These are phyloP conservation scores for Geotrupes spiniger DNA, from an alignment of 2,888 invertebrate species.

Conservation along the genomic window DNA sequence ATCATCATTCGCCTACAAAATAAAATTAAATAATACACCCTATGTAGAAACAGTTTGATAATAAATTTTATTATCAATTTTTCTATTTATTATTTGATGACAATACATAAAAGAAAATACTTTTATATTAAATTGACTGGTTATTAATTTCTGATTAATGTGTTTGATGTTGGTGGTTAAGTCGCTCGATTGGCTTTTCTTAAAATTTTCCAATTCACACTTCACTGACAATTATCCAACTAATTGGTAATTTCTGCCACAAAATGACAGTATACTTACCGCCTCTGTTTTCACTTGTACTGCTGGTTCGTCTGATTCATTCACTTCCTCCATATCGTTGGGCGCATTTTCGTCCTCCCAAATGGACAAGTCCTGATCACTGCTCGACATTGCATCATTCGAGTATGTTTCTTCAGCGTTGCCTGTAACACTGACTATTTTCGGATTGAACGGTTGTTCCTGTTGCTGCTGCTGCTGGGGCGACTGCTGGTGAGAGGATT, in stretches of 20 bases:
- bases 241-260: no score
- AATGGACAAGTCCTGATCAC: conserved; percentile 47
- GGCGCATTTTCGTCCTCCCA: conserved; percentile 47
- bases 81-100: no score
- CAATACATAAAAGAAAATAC: no score
- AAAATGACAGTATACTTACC: conserved; percentile 22
- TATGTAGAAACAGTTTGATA: no score
- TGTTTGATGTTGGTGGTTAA: no score
- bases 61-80: no score
- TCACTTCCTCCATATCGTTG: conserved; percentile 40
- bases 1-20: conserved; percentile 33
- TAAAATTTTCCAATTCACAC: no score
- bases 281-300: conserved; percentile 43
- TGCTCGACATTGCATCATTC: conserved; percentile 49
- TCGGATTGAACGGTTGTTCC: conserved; percentile 6
- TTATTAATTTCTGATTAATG: no score
- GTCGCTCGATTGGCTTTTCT: no score
- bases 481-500: conserved; percentile 41
- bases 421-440: conserved; percentile 43
- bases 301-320: conserved; percentile 38
- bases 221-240: no score
- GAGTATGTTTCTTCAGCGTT: conserved; percentile 45
- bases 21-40: no score
- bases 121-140: no score
- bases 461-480: conserved; percentile 10